phyloP scores from a whole-genome alignment of 92 coral and sea anemone genomes.

The Phenganax marumi region DNA sequence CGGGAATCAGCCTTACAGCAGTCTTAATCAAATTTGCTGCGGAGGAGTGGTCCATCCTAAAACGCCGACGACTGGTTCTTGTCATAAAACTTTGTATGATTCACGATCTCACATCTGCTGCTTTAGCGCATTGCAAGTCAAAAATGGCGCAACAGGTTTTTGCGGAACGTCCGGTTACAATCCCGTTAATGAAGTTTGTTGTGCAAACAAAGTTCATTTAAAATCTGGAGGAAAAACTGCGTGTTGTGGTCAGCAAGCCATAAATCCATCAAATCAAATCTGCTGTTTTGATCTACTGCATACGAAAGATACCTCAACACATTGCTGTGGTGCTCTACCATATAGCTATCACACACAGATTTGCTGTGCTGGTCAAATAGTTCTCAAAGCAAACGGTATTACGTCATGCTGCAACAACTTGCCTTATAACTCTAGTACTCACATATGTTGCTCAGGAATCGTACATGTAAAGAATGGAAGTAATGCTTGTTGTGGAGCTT shows the following conservation, averaged over 20 bases:
- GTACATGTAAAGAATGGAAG: constrained; percentile 11
- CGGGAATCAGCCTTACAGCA: not conserved
- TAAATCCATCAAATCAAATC: constrained; percentile 32
- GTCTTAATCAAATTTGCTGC: constrained; percentile 12
- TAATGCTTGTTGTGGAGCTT: constrained; percentile 46
- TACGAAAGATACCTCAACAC: constrained; percentile 13
- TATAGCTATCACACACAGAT: not conserved
- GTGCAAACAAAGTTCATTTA: constrained; percentile 11
- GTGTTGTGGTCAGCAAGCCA: constrained; percentile 42
- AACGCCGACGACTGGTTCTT: not conserved
- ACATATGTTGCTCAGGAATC: constrained; percentile 41
- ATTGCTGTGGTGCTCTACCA: constrained; percentile 45
- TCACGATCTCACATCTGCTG: not conserved
- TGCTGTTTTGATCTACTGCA: constrained; percentile 35
- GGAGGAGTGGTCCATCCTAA: not conserved
- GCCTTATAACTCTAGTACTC: constrained; percentile 17
- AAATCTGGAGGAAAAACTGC: constrained; percentile 28
- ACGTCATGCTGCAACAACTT: constrained; percentile 28
- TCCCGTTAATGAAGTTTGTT: constrained; percentile 38
- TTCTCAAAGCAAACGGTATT: constrained; percentile 20
- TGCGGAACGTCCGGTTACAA: constrained; percentile 50
- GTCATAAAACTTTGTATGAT: not conserved
- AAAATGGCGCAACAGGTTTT: constrained; percentile 6
- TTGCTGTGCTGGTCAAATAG: constrained; percentile 41
- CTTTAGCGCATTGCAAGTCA: not conserved